These are phyloP conservation scores for Oncorhynchus nerka DNA, from an alignment of 2,113 vertebrate species.

Conservation along the genomic window DNA sequence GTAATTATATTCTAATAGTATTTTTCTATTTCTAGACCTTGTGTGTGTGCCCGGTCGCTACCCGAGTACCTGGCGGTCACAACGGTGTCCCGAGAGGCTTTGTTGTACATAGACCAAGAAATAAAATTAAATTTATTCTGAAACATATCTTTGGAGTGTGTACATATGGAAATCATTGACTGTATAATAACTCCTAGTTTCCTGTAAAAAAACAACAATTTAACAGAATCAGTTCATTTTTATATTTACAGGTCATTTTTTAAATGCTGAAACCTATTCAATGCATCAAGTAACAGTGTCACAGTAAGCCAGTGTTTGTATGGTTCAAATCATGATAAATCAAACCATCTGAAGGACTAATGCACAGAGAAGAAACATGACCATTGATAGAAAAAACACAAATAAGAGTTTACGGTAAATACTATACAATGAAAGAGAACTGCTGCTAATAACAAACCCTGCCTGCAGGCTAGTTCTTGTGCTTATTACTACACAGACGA, in stretches of 20 bases:
- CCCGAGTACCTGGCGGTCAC: conserved; percentile 8
- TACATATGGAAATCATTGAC: background rate
- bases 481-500: conserved; percentile 17
- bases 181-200: background rate
- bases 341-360: conserved; percentile 48
- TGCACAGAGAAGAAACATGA: conserved; percentile 32
- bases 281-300: conserved; percentile 67
- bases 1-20: too few species aligned
- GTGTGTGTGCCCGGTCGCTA: background rate
- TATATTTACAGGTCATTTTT: conserved; percentile 77
- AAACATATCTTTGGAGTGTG: background rate
- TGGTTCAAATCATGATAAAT: conserved; percentile 60
- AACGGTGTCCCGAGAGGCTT: conserved; percentile 20
- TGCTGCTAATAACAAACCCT: conserved; percentile 61
- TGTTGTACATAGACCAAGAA: conserved; percentile 70
- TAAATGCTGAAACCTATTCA: conserved; percentile 69
- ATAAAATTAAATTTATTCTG: conserved; percentile 26
- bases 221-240: conserved; percentile 45
- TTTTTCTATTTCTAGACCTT: background rate
- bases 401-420: conserved; percentile 46
- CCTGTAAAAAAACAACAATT: conserved; percentile 26
- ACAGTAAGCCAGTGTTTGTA: conserved; percentile 74
- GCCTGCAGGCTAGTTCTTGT: conserved; percentile 62
- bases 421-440: conserved; percentile 48
- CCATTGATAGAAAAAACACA: conserved; percentile 41